Percentiles rank a stretch among this genome's conserved stretches.
Conservation (phyloP, 2,797 vertebrate species). For the Babyrousa celebensis region DNA sequence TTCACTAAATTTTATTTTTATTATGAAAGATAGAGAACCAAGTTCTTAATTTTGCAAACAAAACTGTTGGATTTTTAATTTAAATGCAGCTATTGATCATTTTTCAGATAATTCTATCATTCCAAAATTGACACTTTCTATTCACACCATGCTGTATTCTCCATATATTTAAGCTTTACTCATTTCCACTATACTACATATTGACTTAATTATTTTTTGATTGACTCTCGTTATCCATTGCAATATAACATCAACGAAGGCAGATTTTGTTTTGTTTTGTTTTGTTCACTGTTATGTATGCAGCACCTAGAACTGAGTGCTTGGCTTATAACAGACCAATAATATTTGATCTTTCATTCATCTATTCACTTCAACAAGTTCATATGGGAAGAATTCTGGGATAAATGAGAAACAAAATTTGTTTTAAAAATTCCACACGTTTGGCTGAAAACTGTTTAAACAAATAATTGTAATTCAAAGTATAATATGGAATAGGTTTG, state of each 20-base stretch:
- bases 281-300: neutral
- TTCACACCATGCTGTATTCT: neutral
- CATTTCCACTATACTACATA: neutral
- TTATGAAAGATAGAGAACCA: neutral
- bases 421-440: neutral
- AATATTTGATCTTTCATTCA: constrained; percentile 9
- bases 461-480: neutral
- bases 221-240: neutral
- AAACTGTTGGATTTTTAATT: neutral
- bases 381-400: neutral
- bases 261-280: neutral
- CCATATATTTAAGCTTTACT: neutral
- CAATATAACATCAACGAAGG: neutral
- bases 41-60: neutral
- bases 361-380: neutral
- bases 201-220: neutral
- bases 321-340: neutral
- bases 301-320: neutral
- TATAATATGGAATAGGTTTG: neutral
- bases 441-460: neutral
- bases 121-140: neutral
- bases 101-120: neutral
- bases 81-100: neutral
- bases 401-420: neutral
- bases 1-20: neutral